phyloP scores from a whole-genome alignment of 2,113 vertebrate genomes.

The Noctilio leporinus region DNA sequence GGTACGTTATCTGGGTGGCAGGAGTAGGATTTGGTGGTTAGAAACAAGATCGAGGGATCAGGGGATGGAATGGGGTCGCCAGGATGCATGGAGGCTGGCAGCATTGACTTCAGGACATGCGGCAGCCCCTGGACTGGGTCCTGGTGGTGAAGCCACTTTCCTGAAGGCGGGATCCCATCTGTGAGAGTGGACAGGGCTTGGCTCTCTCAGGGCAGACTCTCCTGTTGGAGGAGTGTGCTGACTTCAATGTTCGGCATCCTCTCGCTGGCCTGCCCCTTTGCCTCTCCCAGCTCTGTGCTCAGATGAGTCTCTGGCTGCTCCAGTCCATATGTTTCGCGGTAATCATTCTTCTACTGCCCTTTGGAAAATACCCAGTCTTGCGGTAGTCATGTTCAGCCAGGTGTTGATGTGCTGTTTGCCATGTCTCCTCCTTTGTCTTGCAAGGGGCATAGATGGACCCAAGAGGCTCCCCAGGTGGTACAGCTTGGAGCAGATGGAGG shows the following conservation, averaged over 20 bases:
- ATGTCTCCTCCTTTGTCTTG: background rate
- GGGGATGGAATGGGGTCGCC: background rate
- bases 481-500: background rate
- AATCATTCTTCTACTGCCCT: background rate
- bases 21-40: background rate
- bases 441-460: too few species aligned
- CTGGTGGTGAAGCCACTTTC: background rate
- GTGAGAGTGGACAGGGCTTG: background rate
- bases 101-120: background rate
- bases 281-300: background rate
- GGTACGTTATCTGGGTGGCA: background rate
- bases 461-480: background rate
- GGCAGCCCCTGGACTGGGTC: background rate
- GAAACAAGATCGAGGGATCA: background rate
- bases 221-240: too few species aligned
- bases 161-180: background rate
- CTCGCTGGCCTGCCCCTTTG: too few species aligned
- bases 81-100: background rate
- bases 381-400: background rate
- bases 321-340: fast-evolving
- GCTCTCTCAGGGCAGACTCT: background rate
- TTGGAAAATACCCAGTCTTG: background rate
- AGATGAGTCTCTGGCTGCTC: background rate
- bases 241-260: background rate
- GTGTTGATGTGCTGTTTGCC: background rate